Percentiles rank a stretch among this genome's conserved stretches.
Evolutionary conservation across 2,888 invertebrate species (phyloP).

Genomic region (Plagodis dolabraria): DNA sequence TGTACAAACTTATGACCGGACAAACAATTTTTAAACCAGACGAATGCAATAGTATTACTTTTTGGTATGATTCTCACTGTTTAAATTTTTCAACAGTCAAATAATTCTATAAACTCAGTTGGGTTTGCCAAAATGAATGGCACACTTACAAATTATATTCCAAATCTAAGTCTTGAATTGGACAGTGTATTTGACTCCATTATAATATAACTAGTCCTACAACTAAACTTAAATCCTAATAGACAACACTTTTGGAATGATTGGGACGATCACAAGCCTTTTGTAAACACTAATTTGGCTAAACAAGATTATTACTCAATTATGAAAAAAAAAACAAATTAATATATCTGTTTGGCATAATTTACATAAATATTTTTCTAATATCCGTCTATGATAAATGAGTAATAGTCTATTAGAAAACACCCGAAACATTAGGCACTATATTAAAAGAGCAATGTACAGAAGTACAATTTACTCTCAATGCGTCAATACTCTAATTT

Average conservation of each 20-base stretch:
- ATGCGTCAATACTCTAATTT: conserved; percentile 4
- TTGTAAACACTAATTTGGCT: conserved; percentile 15
- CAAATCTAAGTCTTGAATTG: conserved; percentile 14
- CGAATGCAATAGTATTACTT: conserved; percentile 14
- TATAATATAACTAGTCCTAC: conserved; percentile 12
- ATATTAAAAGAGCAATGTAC: conserved; percentile 1
- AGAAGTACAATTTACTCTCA: not conserved
- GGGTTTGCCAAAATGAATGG: conserved; percentile 33
- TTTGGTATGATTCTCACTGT: conserved; percentile 33
- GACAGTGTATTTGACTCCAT: conserved; percentile 12
- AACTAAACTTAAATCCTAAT: conserved; percentile 46
- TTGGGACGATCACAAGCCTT: conserved; percentile 77
- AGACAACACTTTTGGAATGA: conserved; percentile 73
- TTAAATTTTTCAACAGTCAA: conserved; percentile 19
- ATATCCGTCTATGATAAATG: conserved; percentile 4
- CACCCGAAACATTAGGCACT: conserved; percentile 11
- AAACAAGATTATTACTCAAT: conserved; percentile 4
- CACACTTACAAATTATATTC: conserved; percentile 12
- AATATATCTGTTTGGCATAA: not conserved
- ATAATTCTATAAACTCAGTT: conserved; percentile 30
- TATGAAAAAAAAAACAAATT: not conserved
- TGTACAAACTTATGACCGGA: too few relatives aligned
- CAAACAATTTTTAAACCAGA: conserved; percentile 26
- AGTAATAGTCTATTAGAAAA: conserved; percentile 8
- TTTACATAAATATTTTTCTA: not conserved